Percentiles rank a stretch among this genome's conserved stretches.
Evolutionary conservation across 2,888 invertebrate species (phyloP).

Genomic region (Desoria tigrina): DNA sequence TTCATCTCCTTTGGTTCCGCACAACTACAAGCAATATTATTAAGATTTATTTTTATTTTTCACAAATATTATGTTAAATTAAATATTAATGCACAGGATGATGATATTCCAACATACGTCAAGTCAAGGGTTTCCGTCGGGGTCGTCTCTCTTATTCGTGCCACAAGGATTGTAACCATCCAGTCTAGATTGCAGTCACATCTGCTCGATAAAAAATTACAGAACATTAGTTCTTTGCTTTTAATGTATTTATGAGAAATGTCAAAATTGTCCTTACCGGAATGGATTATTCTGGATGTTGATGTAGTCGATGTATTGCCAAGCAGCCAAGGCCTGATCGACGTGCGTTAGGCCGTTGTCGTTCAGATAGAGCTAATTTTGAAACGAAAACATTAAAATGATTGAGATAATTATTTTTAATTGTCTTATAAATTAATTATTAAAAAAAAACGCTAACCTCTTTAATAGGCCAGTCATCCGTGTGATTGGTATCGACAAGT

Average conservation of each 20-base stretch:
- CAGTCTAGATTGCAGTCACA: conserved; percentile 50
- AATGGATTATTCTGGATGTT: conserved; percentile 73
- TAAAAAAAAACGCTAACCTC: conserved; percentile 33
- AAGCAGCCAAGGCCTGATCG: conserved; percentile 66
- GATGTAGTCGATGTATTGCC: conserved; percentile 69
- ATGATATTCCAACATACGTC: too few relatives aligned
- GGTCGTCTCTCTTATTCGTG: conserved; percentile 29
- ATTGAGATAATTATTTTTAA: not conserved
- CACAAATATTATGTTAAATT: too few relatives aligned
- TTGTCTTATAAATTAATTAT: conserved; percentile 3
- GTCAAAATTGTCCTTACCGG: conserved; percentile 26
- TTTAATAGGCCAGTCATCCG: conserved; percentile 39
- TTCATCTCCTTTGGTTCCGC: conserved; percentile 42
- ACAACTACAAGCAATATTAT: conserved; percentile 39
- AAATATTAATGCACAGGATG: too few relatives aligned
- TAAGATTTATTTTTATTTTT: too few relatives aligned
- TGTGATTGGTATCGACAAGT: conserved; percentile 39
- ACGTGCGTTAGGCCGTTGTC: conserved; percentile 71
- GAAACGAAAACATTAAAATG: conserved; percentile 1
- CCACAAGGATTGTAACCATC: conserved; percentile 45
- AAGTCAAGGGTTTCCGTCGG: conserved; percentile 8
- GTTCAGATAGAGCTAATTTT: conserved; percentile 67
- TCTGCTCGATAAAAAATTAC: conserved; percentile 26
- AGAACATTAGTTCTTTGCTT: not conserved
- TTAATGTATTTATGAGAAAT: conserved; percentile 3